Base-by-base conservation (phyloP, 1,140 invertebrate species). In the Drosophila biarmipes region DNA sequence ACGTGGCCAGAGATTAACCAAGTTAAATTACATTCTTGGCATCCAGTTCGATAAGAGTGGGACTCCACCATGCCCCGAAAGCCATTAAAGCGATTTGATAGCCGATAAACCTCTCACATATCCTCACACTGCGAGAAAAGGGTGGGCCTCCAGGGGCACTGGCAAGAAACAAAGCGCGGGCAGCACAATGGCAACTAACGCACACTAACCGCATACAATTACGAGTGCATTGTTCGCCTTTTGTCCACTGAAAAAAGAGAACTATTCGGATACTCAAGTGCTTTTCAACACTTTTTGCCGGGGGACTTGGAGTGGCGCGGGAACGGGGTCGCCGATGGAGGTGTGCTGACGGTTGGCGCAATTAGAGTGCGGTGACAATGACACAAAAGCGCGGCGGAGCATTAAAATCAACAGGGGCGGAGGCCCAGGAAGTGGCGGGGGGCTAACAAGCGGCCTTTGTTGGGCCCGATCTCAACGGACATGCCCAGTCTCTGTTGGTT, bases 341-440 rank as follows among this genome's bases (percentile, higher is more conserved):
- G 59, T 71, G 62, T 58, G 61, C 66, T 54, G 75, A 81, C 35
- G 84, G 84, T 89, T 76, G 73, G 73, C 72, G 87, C 87, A 90
- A 90, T 90, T 90, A 90, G 87, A 85, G 76, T 73, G 63, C 81
- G 87, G 63, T 71, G 87, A 80, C 86, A 87, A 82, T 87, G 82
- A 87, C 84, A 86, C 82, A 90, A 87, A 85, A 86, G 73, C 78
- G 82, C 78, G 84, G 64, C 67, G 59, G 63, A 78, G 81, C 81
- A 64, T 62, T 72, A 43, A 64, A 76, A 68, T 57, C 74, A 52
- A 35, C 35, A 37, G 35, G 38, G 61, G 61, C 35, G 40, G 58
- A 58, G 21, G 45, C 21, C 53, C 79, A 75, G 81, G 76, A 85
- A 86, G 51, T 63, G 66, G 54, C 52, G 24, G 24, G 43, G 55